Percentiles rank a stretch among this genome's conserved stretches.
These are phyloP conservation scores for Margarornis squamiger DNA, from an alignment of 2,797 vertebrate genomes.

Conservation along the genomic window DNA sequence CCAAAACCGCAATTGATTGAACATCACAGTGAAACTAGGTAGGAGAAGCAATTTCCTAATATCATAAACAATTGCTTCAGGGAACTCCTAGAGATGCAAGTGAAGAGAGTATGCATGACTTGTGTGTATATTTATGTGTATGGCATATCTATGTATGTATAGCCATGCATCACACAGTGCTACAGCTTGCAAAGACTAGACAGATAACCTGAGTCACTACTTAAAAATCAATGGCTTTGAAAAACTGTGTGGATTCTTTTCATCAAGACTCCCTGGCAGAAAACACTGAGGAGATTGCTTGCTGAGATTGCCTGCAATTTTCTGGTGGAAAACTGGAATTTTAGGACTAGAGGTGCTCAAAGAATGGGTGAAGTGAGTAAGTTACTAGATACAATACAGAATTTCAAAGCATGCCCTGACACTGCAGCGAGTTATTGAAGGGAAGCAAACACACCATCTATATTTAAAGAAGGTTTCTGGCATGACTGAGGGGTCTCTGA, in stretches of 20 bases:
- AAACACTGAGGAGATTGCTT: neutral
- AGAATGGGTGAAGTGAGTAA: neutral
- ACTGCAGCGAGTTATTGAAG: neutral
- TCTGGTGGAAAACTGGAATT: neutral
- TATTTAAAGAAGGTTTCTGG: neutral
- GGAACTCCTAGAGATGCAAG: neutral
- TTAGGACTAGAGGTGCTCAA: neutral
- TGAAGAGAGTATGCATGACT: neutral
- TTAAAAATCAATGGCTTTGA: constrained; percentile 14
- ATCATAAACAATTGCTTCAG: neutral
- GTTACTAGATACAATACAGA: neutral
- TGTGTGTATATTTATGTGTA: neutral
- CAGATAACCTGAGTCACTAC: constrained; percentile 2
- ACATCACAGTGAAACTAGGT: neutral
- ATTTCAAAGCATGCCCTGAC: neutral
- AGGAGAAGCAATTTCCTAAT: neutral
- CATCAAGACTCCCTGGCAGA: neutral
- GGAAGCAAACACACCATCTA: neutral
- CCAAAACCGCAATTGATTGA: neutral
- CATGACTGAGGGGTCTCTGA: neutral
- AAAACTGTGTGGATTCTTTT: neutral
- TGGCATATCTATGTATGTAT: neutral
- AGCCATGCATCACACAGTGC: neutral
- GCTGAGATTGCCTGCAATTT: neutral
- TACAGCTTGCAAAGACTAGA: neutral